Conservation (phyloP, 2,113 vertebrate species). For the Heteronetta atricapilla region DNA sequence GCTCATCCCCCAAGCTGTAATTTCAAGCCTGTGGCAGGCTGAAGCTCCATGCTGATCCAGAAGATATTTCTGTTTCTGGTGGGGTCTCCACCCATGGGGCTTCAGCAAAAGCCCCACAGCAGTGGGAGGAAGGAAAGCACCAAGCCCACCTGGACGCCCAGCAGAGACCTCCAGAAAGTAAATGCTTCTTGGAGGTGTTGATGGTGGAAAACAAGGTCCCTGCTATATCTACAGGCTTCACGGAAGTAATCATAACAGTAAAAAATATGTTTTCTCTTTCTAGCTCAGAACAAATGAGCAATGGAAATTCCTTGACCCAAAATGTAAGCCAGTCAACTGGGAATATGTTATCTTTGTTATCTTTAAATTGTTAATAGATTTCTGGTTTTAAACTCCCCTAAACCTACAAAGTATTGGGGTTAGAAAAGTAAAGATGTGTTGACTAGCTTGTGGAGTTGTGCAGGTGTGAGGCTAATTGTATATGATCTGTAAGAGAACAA, state of each 20-base stretch:
- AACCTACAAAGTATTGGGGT: neutral
- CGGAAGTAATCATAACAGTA: neutral
- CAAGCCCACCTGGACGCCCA: fast-evolving
- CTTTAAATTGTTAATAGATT: neutral
- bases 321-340: neutral
- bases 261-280: neutral
- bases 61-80: neutral
- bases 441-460: neutral
- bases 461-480: fast-evolving
- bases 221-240: neutral
- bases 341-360: neutral
- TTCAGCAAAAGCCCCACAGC: neutral
- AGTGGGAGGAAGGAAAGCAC: neutral
- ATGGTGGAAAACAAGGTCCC: neutral
- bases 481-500: neutral
- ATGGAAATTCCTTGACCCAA: neutral
- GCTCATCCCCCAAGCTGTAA: neutral
- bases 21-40: neutral
- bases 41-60: neutral
- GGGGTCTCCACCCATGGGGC: neutral
- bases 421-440: neutral
- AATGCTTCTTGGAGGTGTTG: fast-evolving
- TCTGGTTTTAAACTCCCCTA: neutral
- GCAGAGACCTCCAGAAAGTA: neutral
- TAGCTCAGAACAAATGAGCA: neutral